Conservation (phyloP, 2,113 vertebrate genomes). For the mouse (Mus musculus) region GRCm39 chr5:129932501-129933000, state of each 20-base stretch:
- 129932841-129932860: not conserved
- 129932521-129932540: not conserved
- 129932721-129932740: too few relatives aligned
- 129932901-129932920: not conserved
- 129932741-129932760: too few relatives aligned
- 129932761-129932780: too few relatives aligned
- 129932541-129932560: not conserved
- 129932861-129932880: not conserved
- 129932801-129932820: too few relatives aligned
- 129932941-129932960: not conserved
- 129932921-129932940: not conserved
- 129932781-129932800: too few relatives aligned
- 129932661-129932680: not conserved
- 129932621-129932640: not conserved
- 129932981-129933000: too few relatives aligned
- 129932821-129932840: not conserved
- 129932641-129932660: not conserved
- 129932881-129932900: not conserved
- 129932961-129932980: not conserved
- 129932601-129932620: not conserved
- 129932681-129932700: not conserved
- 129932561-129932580: not conserved
- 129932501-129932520: not conserved
- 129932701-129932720: too few relatives aligned
- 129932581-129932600: not conserved